Evolutionary conservation across 2,113 vertebrate species (phyloP).

Genomic region (Camelus bactrianus): DNA sequence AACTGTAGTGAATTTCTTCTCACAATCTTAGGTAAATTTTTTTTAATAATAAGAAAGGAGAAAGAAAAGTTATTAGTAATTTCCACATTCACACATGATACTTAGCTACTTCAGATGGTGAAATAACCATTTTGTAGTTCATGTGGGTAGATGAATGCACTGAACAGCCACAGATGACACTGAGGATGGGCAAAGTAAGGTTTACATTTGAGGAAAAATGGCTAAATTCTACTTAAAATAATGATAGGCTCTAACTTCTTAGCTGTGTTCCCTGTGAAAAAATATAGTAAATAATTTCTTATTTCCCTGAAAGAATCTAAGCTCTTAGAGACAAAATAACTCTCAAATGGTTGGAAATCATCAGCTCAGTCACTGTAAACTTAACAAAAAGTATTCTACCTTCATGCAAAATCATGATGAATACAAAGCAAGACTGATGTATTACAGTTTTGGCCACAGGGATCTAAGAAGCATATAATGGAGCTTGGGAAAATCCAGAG

Average conservation of each 20-base stretch:
- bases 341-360: not conserved
- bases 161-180: not conserved
- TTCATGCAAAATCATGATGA: not conserved
- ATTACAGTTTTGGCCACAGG: not conserved
- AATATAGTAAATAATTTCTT: not conserved
- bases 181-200: not conserved
- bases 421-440: not conserved
- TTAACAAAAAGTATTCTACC: not conserved
- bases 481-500: not conserved
- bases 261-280: not conserved
- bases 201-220: not conserved
- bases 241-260: not conserved
- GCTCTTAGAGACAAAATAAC: not conserved
- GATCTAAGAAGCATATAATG: not conserved
- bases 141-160: not conserved
- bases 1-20: not conserved
- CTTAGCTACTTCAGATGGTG: not conserved
- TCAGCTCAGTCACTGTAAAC: not conserved
- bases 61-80: not conserved
- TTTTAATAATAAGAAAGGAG: not conserved
- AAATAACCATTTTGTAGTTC: not conserved
- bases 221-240: not conserved
- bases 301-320: not conserved
- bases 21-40: not conserved
- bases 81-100: not conserved